These are phyloP conservation scores for Phaonia tiefii DNA, from an alignment of 2,888 invertebrate genomes.

Conservation along the genomic window DNA sequence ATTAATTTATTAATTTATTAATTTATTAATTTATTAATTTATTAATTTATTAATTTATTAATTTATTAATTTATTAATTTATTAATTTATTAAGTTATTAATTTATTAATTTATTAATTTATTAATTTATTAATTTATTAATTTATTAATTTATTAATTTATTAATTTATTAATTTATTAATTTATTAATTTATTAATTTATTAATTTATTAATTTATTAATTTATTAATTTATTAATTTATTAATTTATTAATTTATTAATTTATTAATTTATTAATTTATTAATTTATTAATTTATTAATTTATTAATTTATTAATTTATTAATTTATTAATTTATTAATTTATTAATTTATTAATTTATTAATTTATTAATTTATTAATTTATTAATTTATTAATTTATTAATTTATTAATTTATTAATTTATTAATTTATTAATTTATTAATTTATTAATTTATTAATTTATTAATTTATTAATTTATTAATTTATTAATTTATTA, in stretches of 20 bases:
- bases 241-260: conserved; percentile 10
- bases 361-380: conserved; percentile 13
- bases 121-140: conserved; percentile 4
- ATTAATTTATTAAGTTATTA: conserved; percentile 6
- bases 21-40: background rate
- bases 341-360: conserved; percentile 17
- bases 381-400: conserved; percentile 17
- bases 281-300: conserved; percentile 7
- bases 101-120: conserved; percentile 10
- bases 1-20: background rate
- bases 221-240: conserved; percentile 14
- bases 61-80: conserved; percentile 17
- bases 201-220: conserved; percentile 13
- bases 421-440: too few species aligned
- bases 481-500: too few species aligned
- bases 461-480: too few species aligned
- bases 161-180: conserved; percentile 13
- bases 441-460: too few species aligned
- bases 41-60: conserved; percentile 11
- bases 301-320: conserved; percentile 17
- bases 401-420: conserved; percentile 10
- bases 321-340: conserved; percentile 14
- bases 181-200: conserved; percentile 15
- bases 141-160: conserved; percentile 17
- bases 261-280: conserved; percentile 17